Percentiles rank a stretch among this genome's conserved stretches.
Conservation (phyloP, 2,113 vertebrate genomes). For the Morphnarchus princeps region DNA sequence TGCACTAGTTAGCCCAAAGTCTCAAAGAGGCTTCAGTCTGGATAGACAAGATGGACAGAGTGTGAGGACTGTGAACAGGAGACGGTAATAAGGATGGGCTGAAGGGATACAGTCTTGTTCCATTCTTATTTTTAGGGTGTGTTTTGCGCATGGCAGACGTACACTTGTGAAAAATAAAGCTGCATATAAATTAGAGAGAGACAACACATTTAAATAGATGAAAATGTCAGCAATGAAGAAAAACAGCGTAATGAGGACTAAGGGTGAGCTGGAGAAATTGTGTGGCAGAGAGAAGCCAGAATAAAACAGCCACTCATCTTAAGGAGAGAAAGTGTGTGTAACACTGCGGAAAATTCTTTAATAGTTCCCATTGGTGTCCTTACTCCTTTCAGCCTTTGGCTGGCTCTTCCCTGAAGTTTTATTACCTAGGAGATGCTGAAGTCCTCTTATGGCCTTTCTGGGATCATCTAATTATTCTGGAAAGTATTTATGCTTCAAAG, state of each 20-base stretch:
- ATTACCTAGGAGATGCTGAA: not conserved
- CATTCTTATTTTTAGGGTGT: not conserved
- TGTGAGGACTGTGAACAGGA: not conserved
- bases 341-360: not conserved
- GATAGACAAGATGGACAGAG: not conserved
- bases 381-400: not conserved
- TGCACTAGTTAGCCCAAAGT: not conserved
- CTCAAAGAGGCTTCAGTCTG: not conserved
- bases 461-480: not conserved
- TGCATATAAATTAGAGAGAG: not conserved
- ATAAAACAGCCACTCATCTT: not conserved
- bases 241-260: not conserved
- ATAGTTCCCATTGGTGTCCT: rapidly evolving
- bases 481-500: not conserved
- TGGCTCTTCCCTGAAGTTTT: not conserved
- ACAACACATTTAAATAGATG: not conserved
- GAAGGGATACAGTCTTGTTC: not conserved
- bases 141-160: not conserved
- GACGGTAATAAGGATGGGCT: not conserved
- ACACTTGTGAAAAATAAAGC: not conserved
- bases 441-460: not conserved
- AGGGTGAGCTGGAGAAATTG: not conserved
- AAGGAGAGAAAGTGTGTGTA: not conserved
- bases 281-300: not conserved
- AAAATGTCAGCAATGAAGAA: not conserved